Base-by-base conservation (phyloP, 1,140 invertebrate genomes). In the Geopemphigus sp. region DNA sequence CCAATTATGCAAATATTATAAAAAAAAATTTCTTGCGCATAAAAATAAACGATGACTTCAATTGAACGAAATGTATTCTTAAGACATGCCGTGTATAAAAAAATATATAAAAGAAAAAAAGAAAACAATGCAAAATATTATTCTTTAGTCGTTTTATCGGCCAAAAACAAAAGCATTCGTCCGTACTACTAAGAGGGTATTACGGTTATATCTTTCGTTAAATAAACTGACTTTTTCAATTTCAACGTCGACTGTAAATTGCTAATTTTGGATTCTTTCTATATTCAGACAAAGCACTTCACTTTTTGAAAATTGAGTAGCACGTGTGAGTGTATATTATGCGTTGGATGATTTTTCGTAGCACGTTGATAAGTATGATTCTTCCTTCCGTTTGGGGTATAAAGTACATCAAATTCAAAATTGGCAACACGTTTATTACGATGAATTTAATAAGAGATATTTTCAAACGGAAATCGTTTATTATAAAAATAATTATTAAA, bases 1-100 rank as follows among this genome's bases (percentile, higher is more conserved):
- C 63, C 74, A 78, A 61, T 78, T 78, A 78, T 78, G 74, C 56
- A 78, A 78, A 78, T 78, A 78, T 50, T 8, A 15, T 26, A 50
- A 0, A 54, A 24, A 57, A 39, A 45, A 24, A 29, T 73, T 53
- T 61, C 61, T 17, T 56, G 47, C 22, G 47, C 39, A 68, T 68
- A 68, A 68, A 68, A 68, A 68, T 68, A 68, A 50, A 68, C 66
- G 66, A 50, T 68, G 66, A 68, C 66, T 68, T 68, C 39, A 68
- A 50, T 68, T 68, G 66, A 68, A 68, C 47, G 0, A 54, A 70
- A 72, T 54, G 68, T 72, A 72, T 72, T 72, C 24, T 54, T 54
- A 26, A 26, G 14, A 72, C n/a, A 70, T 17, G 47, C 8, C 15
- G 22, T 17, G 39, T 26, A 68, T 26, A 24, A 17, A 68, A 24